phyloP scores from a whole-genome alignment of 2,888 invertebrate genomes.

The Chouioia cunea region DNA sequence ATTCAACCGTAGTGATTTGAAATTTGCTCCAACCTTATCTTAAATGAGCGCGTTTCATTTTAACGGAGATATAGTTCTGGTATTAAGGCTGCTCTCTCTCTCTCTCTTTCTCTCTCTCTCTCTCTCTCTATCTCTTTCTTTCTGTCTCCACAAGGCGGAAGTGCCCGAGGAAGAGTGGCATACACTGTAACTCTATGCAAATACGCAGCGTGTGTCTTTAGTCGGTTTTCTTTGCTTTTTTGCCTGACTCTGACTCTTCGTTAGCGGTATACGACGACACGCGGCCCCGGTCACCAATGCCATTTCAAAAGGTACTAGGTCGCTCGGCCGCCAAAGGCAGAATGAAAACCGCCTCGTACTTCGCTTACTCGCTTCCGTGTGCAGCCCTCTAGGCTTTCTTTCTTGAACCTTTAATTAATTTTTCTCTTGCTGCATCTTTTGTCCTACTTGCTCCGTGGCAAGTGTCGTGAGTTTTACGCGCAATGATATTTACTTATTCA shows the following conservation, averaged over 20 bases:
- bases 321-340: not conserved
- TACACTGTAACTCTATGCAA: constrained; percentile 29
- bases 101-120: not conserved
- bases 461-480: no score
- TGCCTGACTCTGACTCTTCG: not conserved
- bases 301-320: constrained; percentile 26
- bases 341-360: not conserved
- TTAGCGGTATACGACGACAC: constrained; percentile 3
- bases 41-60: no score
- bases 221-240: constrained; percentile 4
- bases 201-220: not conserved
- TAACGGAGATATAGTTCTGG: no score
- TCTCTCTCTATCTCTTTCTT: not conserved
- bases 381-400: no score
- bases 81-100: no score
- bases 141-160: constrained; percentile 20
- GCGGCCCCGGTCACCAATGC: constrained; percentile 9
- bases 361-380: no score
- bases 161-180: not conserved
- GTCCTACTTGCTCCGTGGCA: no score
- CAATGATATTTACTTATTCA: no score
- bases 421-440: not conserved
- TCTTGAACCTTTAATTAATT: constrained; percentile 21
- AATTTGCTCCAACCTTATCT: no score
- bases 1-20: no score